Conservation (phyloP, 2,113 vertebrate species). For the Pipa parva region DNA sequence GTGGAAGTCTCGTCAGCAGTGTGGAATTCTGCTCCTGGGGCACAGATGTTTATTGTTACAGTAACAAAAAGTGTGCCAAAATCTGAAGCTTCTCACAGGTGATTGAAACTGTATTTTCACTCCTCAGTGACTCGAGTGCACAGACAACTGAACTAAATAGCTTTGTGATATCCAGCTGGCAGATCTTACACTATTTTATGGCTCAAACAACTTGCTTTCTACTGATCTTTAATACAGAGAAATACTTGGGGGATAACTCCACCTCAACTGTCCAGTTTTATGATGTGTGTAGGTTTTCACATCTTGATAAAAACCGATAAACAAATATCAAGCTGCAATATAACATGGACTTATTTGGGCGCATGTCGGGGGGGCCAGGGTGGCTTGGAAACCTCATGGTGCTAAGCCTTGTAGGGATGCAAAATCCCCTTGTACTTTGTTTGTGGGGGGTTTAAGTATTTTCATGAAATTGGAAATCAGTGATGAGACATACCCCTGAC, state of each 20-base stretch:
- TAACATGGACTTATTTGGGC: too few species aligned
- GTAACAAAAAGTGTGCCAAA: neutral
- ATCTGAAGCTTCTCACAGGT: neutral
- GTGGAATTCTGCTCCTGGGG: neutral
- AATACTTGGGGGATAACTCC: neutral
- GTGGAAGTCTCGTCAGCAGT: neutral
- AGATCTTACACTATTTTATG: neutral
- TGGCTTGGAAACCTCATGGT: too few species aligned
- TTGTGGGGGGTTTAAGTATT: too few species aligned
- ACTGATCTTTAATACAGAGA: neutral
- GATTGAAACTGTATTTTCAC: neutral
- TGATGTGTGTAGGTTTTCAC: too few species aligned
- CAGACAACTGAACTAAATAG: neutral
- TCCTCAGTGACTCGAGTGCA: neutral
- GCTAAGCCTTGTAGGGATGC: too few species aligned
- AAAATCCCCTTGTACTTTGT: too few species aligned
- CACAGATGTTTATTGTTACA: conserved; percentile 2
- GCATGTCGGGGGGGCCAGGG: too few species aligned
- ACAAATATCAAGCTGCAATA: too few species aligned
- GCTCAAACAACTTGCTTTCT: neutral
- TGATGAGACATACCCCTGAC: too few species aligned
- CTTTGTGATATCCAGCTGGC: neutral
- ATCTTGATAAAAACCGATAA: too few species aligned
- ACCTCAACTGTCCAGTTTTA: too few species aligned
- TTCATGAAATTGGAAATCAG: too few species aligned